These are phyloP conservation scores for Spialia ferax DNA, from an alignment of 2,888 invertebrate genomes.

Conservation along the genomic window DNA sequence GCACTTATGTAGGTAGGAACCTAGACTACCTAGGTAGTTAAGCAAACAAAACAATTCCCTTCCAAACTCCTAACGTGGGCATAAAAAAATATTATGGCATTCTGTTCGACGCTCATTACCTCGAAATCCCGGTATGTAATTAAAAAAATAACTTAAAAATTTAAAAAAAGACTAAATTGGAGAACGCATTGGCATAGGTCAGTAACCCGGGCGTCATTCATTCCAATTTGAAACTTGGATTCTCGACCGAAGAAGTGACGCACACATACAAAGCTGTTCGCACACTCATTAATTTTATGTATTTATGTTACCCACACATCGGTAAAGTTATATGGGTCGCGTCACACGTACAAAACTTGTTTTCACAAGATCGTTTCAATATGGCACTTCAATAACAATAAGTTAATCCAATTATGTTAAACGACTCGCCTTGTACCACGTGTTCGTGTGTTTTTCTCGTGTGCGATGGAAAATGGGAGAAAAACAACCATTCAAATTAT, in stretches of 20 bases:
- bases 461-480: conserved; percentile 1
- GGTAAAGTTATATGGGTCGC: conserved; percentile 65
- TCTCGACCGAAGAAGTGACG: conserved; percentile 69
- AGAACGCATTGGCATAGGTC: conserved; percentile 73
- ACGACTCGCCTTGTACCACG: not conserved
- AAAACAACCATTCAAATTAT: conserved; percentile 24
- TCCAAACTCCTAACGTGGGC: too few species aligned
- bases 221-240: conserved; percentile 82
- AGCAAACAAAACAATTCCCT: too few species aligned
- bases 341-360: conserved; percentile 63
- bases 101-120: not conserved
- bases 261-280: conserved; percentile 64
- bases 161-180: conserved; percentile 40
- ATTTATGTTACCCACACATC: conserved; percentile 65
- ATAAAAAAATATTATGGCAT: too few species aligned
- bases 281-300: conserved; percentile 76
- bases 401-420: conserved; percentile 29
- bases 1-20: too few species aligned
- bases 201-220: conserved; percentile 84
- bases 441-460: conserved; percentile 3
- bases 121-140: conserved; percentile 10
- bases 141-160: conserved; percentile 15
- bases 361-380: conserved; percentile 51
- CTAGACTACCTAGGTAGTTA: too few species aligned
- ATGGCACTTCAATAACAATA: conserved; percentile 48